A percentile compares a stretch with the other conserved stretches of the same genome.
phyloP scores from a whole-genome alignment of 2,888 invertebrate species.

The Diarsia brunnea region DNA sequence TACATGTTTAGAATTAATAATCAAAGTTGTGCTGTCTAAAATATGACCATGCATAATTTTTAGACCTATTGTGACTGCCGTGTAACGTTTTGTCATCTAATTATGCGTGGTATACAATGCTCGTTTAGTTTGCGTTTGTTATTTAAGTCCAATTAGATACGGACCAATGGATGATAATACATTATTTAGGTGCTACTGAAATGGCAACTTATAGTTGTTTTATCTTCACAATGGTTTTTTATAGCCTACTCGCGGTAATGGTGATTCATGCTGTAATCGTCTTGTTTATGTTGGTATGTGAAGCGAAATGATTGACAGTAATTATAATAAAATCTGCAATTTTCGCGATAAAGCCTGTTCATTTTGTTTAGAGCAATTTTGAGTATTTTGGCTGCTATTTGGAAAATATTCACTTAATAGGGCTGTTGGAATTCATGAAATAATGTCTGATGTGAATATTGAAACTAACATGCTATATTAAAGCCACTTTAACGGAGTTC shows the following conservation, averaged over 20 bases:
- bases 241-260: not conserved
- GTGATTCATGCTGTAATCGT: conserved; percentile 28
- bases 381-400: conserved; percentile 4
- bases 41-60: conserved; percentile 1
- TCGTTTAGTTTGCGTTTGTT: not conserved
- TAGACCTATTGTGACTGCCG: not conserved
- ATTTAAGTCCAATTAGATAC: not conserved
- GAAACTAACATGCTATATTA: too few relatives aligned
- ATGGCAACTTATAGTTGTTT: conserved; percentile 6
- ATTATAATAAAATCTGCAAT: conserved; percentile 36
- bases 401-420: not conserved
- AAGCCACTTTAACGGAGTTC: not conserved
- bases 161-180: not conserved
- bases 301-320: conserved; percentile 41
- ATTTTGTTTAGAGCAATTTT: conserved; percentile 20
- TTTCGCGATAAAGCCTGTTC: conserved; percentile 18
- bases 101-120: not conserved
- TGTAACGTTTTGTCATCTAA: conserved; percentile 13
- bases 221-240: conserved; percentile 10
- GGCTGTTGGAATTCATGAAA: not conserved
- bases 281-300: conserved; percentile 35
- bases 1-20: not conserved
- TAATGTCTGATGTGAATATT: not conserved
- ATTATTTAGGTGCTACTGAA: not conserved
- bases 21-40: not conserved